phyloP scores from a whole-genome alignment of 2,888 invertebrate species.

The Unio delphinus region DNA sequence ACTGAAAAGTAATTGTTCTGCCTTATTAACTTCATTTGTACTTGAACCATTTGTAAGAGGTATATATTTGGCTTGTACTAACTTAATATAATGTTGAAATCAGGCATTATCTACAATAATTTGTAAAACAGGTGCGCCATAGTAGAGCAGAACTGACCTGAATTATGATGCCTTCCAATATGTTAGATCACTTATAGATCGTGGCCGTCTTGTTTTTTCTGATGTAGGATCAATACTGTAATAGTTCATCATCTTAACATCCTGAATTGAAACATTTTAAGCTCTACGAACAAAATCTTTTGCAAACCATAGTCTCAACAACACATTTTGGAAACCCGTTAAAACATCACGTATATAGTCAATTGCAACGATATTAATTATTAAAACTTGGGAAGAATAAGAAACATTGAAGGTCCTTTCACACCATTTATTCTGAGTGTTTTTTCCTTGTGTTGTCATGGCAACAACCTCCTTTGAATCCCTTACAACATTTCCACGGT shows the following conservation, averaged over 20 bases:
- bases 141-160: slow-evolving; percentile 8
- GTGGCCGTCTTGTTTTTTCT: slow-evolving; percentile 3
- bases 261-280: neutral
- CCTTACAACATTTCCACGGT: neutral
- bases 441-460: neutral
- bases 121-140: neutral
- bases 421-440: slow-evolving; percentile 15
- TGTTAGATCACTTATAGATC: slow-evolving; percentile 6
- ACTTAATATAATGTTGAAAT: slow-evolving; percentile 2
- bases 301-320: too few species aligned
- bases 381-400: slow-evolving; percentile 6
- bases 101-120: neutral
- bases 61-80: slow-evolving; percentile 2
- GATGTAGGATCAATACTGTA: slow-evolving; percentile 1
- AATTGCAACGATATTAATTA: slow-evolving; percentile 10
- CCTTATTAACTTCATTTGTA: too few species aligned
- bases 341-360: too few species aligned
- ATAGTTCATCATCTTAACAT: slow-evolving; percentile 2
- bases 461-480: slow-evolving; percentile 2
- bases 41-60: neutral
- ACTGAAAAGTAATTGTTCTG: too few species aligned
- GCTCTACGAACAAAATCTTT: too few species aligned
- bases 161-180: slow-evolving; percentile 12
- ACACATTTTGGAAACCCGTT: too few species aligned
- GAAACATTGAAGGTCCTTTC: neutral